A percentile compares a stretch with the other conserved stretches of the same genome.
Evolutionary conservation across 2,113 vertebrate genomes (phyloP).

Genomic region (Tachycineta bicolor): DNA sequence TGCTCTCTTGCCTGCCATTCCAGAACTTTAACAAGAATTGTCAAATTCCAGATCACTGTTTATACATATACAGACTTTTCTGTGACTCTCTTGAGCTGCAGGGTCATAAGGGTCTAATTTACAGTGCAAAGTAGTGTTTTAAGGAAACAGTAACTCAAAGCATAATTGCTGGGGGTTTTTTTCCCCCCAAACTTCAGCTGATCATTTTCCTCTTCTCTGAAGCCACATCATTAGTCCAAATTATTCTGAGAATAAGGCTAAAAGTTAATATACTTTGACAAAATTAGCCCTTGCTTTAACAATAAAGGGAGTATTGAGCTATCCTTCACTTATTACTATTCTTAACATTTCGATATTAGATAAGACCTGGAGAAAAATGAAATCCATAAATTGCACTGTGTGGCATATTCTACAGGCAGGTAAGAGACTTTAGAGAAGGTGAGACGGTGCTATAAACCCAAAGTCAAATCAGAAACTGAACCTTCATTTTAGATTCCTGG

Average conservation of each 20-base stretch:
- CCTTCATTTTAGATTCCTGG: background rate
- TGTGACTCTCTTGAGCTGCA: background rate
- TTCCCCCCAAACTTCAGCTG: background rate
- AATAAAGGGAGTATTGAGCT: background rate
- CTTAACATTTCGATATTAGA: background rate
- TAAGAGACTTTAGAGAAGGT: background rate
- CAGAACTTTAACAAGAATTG: background rate
- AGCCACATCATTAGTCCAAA: background rate
- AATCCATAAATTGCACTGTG: background rate
- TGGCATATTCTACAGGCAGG: background rate
- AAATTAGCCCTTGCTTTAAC: slow-evolving; percentile 2
- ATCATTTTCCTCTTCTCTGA: background rate
- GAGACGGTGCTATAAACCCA: background rate
- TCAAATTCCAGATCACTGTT: background rate
- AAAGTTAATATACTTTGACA: background rate
- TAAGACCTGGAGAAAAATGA: background rate
- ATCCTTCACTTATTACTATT: background rate
- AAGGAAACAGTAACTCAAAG: background rate
- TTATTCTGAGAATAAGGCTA: background rate
- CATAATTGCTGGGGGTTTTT: background rate
- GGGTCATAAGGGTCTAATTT: background rate
- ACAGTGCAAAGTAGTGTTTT: background rate
- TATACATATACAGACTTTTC: background rate
- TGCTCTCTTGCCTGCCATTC: background rate
- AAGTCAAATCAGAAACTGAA: background rate